These are phyloP conservation scores for Anoplopoma fimbria DNA, from an alignment of 2,113 vertebrate genomes.

Conservation along the genomic window DNA sequence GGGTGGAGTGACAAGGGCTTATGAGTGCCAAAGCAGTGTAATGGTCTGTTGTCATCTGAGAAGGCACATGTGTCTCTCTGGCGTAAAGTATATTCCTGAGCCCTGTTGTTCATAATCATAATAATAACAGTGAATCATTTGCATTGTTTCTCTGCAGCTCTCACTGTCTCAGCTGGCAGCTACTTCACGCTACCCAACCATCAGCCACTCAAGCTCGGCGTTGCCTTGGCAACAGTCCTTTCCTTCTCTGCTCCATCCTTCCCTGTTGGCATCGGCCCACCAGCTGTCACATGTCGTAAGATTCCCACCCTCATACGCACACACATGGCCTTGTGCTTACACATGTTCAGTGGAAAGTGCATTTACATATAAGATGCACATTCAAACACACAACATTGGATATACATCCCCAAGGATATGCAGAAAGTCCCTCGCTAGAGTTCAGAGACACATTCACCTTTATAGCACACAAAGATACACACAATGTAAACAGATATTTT, in stretches of 20 bases:
- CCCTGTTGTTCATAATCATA: slow-evolving; percentile 63
- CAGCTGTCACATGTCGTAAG: slow-evolving; percentile 85
- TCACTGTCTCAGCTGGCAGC: slow-evolving; percentile 90
- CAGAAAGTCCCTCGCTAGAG: slow-evolving; percentile 22
- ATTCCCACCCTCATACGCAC: slow-evolving; percentile 69
- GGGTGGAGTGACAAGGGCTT: slow-evolving; percentile 33
- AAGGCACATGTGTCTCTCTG: slow-evolving; percentile 55
- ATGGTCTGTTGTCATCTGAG: slow-evolving; percentile 57
- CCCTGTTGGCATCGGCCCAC: slow-evolving; percentile 80
- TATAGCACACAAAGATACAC: not conserved
- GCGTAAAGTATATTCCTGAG: slow-evolving; percentile 49
- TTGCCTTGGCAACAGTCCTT: slow-evolving; percentile 73
- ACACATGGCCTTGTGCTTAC: slow-evolving; percentile 20
- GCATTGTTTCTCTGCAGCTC: slow-evolving; percentile 80
- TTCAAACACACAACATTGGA: not conserved
- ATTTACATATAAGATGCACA: slow-evolving; percentile 17
- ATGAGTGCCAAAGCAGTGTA: slow-evolving; percentile 35
- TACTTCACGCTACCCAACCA: slow-evolving; percentile 77
- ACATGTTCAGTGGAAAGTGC: slow-evolving; percentile 8
- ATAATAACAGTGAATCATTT: slow-evolving; percentile 72
- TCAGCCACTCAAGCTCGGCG: slow-evolving; percentile 67
- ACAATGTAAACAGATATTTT: not conserved
- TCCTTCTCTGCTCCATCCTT: slow-evolving; percentile 75
- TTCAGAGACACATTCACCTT: slow-evolving; percentile 47
- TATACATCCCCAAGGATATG: slow-evolving; percentile 1